Percentiles rank a stretch among this genome's conserved stretches.
Conservation (phyloP, 2,797 vertebrate species). For the Syngnathus rostellatus region DNA sequence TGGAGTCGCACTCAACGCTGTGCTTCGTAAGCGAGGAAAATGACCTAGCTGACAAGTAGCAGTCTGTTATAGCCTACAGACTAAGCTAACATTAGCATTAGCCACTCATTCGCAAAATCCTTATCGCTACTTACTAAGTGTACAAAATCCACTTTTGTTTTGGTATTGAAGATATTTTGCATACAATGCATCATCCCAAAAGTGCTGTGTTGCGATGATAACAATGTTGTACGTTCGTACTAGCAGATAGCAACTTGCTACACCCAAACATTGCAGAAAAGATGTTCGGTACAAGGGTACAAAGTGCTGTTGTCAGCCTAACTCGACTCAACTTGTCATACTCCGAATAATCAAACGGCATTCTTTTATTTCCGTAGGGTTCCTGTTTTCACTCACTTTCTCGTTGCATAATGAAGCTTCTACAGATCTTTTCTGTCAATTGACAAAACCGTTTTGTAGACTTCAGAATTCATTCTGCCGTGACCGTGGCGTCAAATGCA, state of each 20-base stretch:
- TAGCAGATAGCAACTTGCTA: background rate
- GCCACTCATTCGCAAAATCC: too few relatives aligned
- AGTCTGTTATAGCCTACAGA: too few relatives aligned
- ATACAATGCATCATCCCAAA: background rate
- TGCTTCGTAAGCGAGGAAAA: background rate
- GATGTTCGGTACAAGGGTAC: background rate
- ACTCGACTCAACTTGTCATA: background rate
- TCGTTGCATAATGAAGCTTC: too few relatives aligned
- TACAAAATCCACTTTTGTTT: background rate
- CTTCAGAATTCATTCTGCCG: too few relatives aligned
- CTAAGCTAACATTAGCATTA: too few relatives aligned
- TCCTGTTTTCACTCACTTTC: too few relatives aligned
- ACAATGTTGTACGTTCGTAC: background rate
- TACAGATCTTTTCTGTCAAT: background rate
- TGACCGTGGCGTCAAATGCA: too few relatives aligned
- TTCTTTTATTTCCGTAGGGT: background rate
- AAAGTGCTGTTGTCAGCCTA: background rate
- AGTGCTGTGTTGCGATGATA: background rate
- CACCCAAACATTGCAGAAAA: background rate
- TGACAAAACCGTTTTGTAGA: too few relatives aligned
- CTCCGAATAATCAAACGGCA: background rate
- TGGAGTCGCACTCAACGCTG: background rate
- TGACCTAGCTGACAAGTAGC: too few relatives aligned
- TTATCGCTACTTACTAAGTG: background rate
- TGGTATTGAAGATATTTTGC: background rate